A percentile compares a stretch with the other conserved stretches of the same genome.
Conservation (phyloP, 2,797 vertebrate genomes). For the Sebastes hopkinsi region DNA sequence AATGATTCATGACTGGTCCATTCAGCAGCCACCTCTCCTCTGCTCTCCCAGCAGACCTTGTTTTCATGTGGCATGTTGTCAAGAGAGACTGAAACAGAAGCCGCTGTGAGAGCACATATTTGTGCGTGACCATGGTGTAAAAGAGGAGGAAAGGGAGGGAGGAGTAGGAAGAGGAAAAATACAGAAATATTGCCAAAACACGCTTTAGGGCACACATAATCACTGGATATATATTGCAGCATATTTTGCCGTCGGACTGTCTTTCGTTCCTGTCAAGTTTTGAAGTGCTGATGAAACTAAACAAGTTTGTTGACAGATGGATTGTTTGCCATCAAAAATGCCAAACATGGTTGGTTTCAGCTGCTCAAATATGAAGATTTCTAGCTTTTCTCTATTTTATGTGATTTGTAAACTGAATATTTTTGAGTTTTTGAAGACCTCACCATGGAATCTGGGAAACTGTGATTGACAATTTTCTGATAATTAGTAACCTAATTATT, state of each 20-base stretch:
- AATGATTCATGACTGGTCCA: slow-evolving; percentile 47
- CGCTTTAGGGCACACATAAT: neutral
- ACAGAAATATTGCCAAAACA: neutral
- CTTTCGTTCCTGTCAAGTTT: neutral
- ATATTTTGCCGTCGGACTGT: neutral
- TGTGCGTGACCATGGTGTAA: slow-evolving; percentile 17
- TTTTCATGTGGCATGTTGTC: slow-evolving; percentile 34
- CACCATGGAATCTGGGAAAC: neutral
- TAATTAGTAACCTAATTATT: neutral
- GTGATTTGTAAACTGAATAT: neutral
- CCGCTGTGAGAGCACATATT: slow-evolving; percentile 32
- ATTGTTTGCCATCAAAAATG: neutral
- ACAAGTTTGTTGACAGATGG: neutral
- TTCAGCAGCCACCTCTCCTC: slow-evolving; percentile 19
- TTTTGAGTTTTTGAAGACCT: neutral
- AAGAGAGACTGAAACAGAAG: slow-evolving; percentile 40
- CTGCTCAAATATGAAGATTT: neutral
- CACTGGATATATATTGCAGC: neutral
- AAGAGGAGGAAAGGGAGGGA: neutral
- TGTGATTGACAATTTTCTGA: neutral
- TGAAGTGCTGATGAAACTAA: neutral
- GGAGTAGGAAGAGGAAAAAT: neutral
- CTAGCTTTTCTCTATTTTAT: neutral
- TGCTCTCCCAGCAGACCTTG: slow-evolving; percentile 1
- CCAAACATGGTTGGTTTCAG: neutral